Conservation (phyloP, 2,113 vertebrate genomes). For the Numida meleagris region DNA sequence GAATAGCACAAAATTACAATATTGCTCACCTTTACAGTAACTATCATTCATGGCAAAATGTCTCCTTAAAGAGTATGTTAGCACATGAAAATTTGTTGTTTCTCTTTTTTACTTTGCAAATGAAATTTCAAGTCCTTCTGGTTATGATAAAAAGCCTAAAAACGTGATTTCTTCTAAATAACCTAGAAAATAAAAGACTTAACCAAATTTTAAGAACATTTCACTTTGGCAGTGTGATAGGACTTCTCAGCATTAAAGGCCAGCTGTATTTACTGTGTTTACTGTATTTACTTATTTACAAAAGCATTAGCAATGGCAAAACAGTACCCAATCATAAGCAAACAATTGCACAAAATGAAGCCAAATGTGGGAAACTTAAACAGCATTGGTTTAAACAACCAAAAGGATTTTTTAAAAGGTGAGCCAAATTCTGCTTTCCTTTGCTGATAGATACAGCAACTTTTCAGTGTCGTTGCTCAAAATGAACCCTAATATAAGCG, state of each 20-base stretch:
- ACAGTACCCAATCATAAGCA: accelerated
- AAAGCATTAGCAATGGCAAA: neutral
- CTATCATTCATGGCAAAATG: neutral
- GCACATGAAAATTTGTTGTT: neutral
- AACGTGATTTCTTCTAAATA: neutral
- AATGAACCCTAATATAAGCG: neutral
- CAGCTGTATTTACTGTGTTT: neutral
- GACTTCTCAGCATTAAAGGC: neutral
- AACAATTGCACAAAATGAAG: neutral
- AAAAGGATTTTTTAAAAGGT: neutral
- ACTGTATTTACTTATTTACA: too few relatives aligned
- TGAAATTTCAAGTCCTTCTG: neutral
- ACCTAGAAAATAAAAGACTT: neutral
- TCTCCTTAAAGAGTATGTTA: neutral
- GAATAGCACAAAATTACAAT: neutral
- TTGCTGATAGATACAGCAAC: neutral
- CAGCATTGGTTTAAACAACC: neutral
- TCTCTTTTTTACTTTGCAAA: neutral
- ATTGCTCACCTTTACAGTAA: neutral
- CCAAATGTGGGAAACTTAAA: neutral
- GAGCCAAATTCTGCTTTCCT: neutral
- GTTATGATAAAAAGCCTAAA: neutral
- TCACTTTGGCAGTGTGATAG: neutral
- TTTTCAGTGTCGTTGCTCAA: neutral
- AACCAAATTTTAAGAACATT: neutral